Evolutionary conservation across 1,140 invertebrate species (phyloP), one percentile per base, ranked within the genome.

Genomic region (Drosophila hydei): DNA sequence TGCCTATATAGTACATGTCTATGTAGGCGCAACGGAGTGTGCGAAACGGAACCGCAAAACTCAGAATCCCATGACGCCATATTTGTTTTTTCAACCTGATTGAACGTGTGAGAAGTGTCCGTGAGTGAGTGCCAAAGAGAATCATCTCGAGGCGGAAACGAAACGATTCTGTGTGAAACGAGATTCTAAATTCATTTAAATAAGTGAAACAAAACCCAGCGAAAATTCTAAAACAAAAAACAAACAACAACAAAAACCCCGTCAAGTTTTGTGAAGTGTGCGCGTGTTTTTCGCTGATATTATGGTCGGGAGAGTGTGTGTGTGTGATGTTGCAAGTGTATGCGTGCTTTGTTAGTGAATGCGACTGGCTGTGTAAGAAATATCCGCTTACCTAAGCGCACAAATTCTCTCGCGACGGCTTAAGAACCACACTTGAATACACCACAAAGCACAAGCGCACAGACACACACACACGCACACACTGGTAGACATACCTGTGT

Each of bases 351-450:
- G 64, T 58, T 30, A 63, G 77, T 88, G 64, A 77, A 64, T 65
- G 61, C 74, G 63, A 77, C 68, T 62, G 69, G 38, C 50, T 54
- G 58, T 63, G 68, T 62, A 81, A 74, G 51, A 89, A 85, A 81
- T 80, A 85, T 70, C 71, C 75, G 72, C 83, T 87, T 87, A 87
- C 81, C 83, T 87, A 88, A 87, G 75, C 81, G 64, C 68, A 88
- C 79, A 79, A 79, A 77, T 80, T 89, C 79, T 89, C 84, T 72
- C 70, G 65, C 72, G 56, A 61, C 72, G 63, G 67, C 77, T 72
- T 67, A 78, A 80, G 74, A 90, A 80, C 60, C 42, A 75, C 79
- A 70, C 65, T 61, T 14, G 60, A 62, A 68, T 47, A 71, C 38
- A 52, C 48, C 50, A 62, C 40, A 69, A 61, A 50, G 70, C 16